A percentile compares a stretch with the other conserved stretches of the same genome.
phyloP scores from a whole-genome alignment of 2,797 vertebrate genomes.

The Notoglanidium macrostoma region DNA sequence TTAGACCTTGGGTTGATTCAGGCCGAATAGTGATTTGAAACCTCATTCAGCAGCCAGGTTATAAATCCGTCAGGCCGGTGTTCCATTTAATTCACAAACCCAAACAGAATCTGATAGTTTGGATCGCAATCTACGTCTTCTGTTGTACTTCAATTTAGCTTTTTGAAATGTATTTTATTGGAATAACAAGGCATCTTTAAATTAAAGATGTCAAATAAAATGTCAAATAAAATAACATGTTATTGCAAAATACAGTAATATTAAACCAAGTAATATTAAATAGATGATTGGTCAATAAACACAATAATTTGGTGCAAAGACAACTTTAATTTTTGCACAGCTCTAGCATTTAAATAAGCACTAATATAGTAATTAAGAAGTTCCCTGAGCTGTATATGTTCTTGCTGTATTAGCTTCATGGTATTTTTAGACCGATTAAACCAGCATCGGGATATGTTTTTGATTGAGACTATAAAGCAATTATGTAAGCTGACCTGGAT shows the following conservation, averaged over 20 bases:
- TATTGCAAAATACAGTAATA: not conserved
- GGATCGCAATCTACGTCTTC: not conserved
- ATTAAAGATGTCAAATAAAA: not conserved
- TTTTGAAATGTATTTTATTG: not conserved
- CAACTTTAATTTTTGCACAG: not conserved
- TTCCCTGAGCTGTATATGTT: not conserved
- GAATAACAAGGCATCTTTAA: not conserved
- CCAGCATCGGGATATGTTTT: not conserved
- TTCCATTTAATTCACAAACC: not conserved
- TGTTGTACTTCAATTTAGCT: not conserved
- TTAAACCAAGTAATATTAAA: not conserved
- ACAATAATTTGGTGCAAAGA: not conserved
- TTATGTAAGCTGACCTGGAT: not conserved
- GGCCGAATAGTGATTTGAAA: slow-evolving; percentile 21
- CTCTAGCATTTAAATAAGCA: not conserved
- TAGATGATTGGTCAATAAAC: not conserved
- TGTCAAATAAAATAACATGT: not conserved
- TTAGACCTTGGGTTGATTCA: slow-evolving; percentile 20
- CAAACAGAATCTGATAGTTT: not conserved
- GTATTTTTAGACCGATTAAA: not conserved
- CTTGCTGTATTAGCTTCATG: not conserved
- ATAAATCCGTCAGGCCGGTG: not conserved
- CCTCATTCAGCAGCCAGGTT: not conserved
- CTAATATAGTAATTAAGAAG: not conserved
- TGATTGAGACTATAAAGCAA: not conserved